phyloP scores from a whole-genome alignment of 2,888 invertebrate species.

The Drosophila stalkeri region DNA sequence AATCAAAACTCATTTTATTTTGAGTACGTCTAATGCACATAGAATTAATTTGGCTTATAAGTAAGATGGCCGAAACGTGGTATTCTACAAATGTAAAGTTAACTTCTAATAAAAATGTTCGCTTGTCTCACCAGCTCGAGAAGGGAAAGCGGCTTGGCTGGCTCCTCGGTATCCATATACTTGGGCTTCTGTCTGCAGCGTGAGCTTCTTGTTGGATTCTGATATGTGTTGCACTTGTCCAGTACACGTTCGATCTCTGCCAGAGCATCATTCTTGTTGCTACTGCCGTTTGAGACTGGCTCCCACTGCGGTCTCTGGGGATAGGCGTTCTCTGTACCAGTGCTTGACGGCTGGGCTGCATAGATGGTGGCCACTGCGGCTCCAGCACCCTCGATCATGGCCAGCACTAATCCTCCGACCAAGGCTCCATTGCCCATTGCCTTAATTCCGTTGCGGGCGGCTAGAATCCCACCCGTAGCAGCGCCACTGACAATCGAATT shows the following conservation, averaged over 20 bases:
- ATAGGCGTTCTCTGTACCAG: neutral
- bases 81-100: conserved; percentile 4
- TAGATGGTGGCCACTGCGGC: conserved; percentile 70
- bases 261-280: conserved; percentile 33
- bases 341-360: conserved; percentile 40
- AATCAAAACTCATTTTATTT: conserved; percentile 1
- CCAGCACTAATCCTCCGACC: conserved; percentile 66
- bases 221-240: conserved; percentile 49
- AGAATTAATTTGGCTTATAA: conserved; percentile 51
- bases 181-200: neutral
- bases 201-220: neutral
- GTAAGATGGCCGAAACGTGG: conserved; percentile 9
- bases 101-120: conserved; percentile 57
- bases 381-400: conserved; percentile 67
- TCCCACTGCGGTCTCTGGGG: conserved; percentile 61
- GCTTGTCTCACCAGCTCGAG: conserved; percentile 53
- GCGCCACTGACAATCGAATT: conserved; percentile 70
- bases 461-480: conserved; percentile 65
- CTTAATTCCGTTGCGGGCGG: conserved; percentile 65
- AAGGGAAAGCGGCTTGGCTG: conserved; percentile 40
- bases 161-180: neutral
- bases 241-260: conserved; percentile 55
- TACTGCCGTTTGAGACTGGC: neutral
- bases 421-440: conserved; percentile 70
- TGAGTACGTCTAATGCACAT: conserved; percentile 28